A percentile compares a stretch with the other conserved stretches of the same genome.
Evolutionary conservation across 1,140 invertebrate genomes (phyloP).

Genomic region (Sarcophaga peregrina): DNA sequence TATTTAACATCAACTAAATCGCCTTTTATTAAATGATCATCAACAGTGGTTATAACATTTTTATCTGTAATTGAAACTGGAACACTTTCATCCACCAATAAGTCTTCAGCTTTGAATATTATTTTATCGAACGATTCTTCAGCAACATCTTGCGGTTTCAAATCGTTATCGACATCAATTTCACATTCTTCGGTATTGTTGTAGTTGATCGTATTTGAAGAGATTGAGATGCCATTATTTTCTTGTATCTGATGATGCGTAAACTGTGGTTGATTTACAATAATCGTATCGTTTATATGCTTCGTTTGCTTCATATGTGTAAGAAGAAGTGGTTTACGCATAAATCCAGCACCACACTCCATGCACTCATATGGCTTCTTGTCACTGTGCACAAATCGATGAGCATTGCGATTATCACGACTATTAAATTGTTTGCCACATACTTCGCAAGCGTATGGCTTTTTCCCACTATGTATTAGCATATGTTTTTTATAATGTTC

Average conservation of each 20-base stretch:
- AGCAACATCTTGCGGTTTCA: slow-evolving; percentile 6
- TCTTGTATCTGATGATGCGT: slow-evolving; percentile 40
- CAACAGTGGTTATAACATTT: slow-evolving; percentile 18
- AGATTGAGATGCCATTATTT: background rate
- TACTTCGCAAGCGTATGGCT: slow-evolving; percentile 84
- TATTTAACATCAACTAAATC: slow-evolving; percentile 42
- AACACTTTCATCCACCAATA: background rate
- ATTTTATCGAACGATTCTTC: slow-evolving; percentile 1
- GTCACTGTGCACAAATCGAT: slow-evolving; percentile 85
- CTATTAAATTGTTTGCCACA: slow-evolving; percentile 88
- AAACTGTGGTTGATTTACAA: slow-evolving; percentile 81
- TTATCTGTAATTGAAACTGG: background rate
- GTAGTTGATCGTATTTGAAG: background rate
- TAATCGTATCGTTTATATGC: slow-evolving; percentile 81
- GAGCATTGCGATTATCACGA: slow-evolving; percentile 85
- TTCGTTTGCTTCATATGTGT: slow-evolving; percentile 79
- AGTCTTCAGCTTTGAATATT: slow-evolving; percentile 16
- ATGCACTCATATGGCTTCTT: slow-evolving; percentile 88
- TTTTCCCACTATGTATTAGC: slow-evolving; percentile 82
- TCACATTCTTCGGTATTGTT: background rate
- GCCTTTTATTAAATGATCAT: background rate
- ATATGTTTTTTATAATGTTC: slow-evolving; percentile 87
- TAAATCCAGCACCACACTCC: slow-evolving; percentile 83
- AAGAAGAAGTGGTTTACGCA: slow-evolving; percentile 83
- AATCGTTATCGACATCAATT: slow-evolving; percentile 28